These are phyloP conservation scores for Ochropacha duplaris DNA, from an alignment of 2,888 invertebrate species.

Conservation along the genomic window DNA sequence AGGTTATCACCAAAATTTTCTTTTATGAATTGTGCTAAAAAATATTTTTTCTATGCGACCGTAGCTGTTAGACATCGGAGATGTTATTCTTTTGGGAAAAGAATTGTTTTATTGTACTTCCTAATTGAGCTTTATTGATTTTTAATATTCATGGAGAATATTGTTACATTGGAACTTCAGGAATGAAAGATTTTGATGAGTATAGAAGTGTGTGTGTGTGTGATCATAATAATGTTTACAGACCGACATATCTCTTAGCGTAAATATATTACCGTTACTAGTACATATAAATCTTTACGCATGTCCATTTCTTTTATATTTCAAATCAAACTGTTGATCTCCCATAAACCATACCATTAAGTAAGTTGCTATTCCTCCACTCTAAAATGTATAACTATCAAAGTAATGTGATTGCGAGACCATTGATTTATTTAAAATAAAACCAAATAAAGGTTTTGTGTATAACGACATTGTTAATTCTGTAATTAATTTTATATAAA, in stretches of 20 bases:
- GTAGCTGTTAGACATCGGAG: slow-evolving; percentile 47
- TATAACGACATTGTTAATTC: slow-evolving; percentile 60
- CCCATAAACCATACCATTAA: slow-evolving; percentile 7
- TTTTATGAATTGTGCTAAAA: slow-evolving; percentile 52
- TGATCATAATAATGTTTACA: slow-evolving; percentile 14
- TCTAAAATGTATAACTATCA: slow-evolving; percentile 37
- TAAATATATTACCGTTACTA: slow-evolving; percentile 8
- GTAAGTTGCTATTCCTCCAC: slow-evolving; percentile 31
- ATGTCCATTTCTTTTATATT: slow-evolving; percentile 4
- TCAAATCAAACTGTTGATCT: slow-evolving; percentile 2
- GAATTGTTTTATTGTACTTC: slow-evolving; percentile 70
- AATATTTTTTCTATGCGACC: slow-evolving; percentile 52
- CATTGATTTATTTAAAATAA: slow-evolving; percentile 69
- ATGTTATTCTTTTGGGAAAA: slow-evolving; percentile 81
- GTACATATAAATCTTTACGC: background rate
- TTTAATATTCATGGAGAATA: slow-evolving; percentile 28
- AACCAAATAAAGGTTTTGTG: slow-evolving; percentile 65
- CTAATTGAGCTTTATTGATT: slow-evolving; percentile 59
- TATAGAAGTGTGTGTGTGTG: background rate
- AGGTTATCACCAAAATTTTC: slow-evolving; percentile 53
- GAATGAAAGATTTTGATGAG: slow-evolving; percentile 3
- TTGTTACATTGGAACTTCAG: slow-evolving; percentile 25
- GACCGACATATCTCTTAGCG: slow-evolving; percentile 33
- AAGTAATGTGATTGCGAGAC: slow-evolving; percentile 75
- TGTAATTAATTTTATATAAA: slow-evolving; percentile 35